These are phyloP conservation scores for Aselliscus stoliczkanus DNA, from an alignment of 2,797 vertebrate species.

Conservation along the genomic window DNA sequence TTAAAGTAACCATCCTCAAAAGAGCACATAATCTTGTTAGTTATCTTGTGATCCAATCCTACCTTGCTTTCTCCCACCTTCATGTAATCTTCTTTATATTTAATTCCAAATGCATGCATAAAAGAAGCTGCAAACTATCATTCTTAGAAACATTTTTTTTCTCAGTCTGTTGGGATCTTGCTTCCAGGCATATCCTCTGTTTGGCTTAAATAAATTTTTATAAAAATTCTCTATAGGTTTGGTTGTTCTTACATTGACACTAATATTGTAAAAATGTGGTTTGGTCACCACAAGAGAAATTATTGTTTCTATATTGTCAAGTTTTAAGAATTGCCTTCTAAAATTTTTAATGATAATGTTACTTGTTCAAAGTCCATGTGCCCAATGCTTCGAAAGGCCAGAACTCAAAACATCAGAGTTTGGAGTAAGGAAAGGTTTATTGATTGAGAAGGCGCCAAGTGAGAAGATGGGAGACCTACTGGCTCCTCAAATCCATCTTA, in stretches of 20 bases:
- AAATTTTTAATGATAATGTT: neutral
- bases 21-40: neutral
- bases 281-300: neutral
- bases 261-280: neutral
- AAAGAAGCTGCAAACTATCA: neutral
- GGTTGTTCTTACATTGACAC: neutral
- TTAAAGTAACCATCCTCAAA: neutral
- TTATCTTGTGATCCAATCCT: neutral
- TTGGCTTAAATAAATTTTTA: neutral
- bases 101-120: neutral
- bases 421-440: no score
- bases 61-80: neutral
- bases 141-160: neutral
- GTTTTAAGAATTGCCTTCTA: neutral
- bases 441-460: no score
- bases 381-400: no score
- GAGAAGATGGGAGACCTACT: no score
- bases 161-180: neutral
- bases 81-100: neutral
- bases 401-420: no score
- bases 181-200: neutral
- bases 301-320: neutral
- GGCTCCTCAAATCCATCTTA: no score
- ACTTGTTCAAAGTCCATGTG: no score
- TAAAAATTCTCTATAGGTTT: neutral